Conservation (phyloP, 2,797 vertebrate species). For the Setipinna tenuifilis region DNA sequence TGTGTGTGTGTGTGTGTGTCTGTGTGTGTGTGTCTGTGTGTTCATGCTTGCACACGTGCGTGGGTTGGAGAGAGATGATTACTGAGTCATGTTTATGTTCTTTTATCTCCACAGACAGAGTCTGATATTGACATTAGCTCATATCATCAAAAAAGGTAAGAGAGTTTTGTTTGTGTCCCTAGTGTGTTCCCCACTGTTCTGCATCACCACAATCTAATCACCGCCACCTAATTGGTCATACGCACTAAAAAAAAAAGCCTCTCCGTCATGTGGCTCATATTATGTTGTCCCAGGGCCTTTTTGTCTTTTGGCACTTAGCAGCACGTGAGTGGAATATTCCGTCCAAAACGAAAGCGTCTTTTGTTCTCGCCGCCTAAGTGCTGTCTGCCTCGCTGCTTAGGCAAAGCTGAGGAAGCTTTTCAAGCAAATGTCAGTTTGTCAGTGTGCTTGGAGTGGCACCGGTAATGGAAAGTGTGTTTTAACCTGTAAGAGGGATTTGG, state of each 20-base stretch:
- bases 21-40: neutral
- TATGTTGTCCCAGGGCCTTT: conserved; percentile 28
- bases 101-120: conserved; percentile 82
- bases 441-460: too few relatives aligned
- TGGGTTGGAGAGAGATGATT: neutral
- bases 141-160: conserved; percentile 97
- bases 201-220: conserved; percentile 14
- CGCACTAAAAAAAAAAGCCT: neutral
- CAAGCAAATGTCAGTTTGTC: too few relatives aligned
- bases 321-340: conserved; percentile 27
- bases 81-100: neutral
- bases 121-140: conserved; percentile 93
- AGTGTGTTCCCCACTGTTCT: neutral
- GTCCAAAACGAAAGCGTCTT: neutral
- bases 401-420: neutral
- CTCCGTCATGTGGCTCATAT: conserved; percentile 32
- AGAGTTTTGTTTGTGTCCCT: conserved; percentile 16
- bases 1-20: neutral
- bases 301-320: conserved; percentile 11
- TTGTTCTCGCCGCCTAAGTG: neutral
- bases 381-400: neutral
- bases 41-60: neutral
- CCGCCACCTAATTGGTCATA: neutral
- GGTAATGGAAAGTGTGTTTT: too few relatives aligned
- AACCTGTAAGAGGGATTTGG: too few relatives aligned